These are phyloP conservation scores for Dendroctonus ponderosae DNA, from an alignment of 1,140 invertebrate genomes.

Conservation along the genomic window DNA sequence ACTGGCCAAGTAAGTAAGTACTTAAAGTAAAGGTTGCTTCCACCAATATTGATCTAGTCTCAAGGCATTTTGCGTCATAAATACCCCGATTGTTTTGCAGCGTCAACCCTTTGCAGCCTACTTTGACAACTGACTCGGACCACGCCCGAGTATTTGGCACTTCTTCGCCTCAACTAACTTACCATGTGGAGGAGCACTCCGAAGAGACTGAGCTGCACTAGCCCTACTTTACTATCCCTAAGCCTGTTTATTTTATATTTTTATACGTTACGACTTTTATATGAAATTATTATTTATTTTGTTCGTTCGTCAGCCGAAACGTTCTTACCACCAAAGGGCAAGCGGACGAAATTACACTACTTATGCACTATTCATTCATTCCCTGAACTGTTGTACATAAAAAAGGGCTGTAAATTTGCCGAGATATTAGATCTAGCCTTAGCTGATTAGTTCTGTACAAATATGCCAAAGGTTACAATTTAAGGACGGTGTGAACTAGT, in stretches of 20 bases:
- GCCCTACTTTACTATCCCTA: slow-evolving; percentile 5
- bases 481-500: too few relatives aligned
- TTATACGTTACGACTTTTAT: slow-evolving; percentile 11
- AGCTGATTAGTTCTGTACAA: too few relatives aligned
- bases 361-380: too few relatives aligned
- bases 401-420: too few relatives aligned
- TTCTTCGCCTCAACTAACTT: slow-evolving; percentile 38
- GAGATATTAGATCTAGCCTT: too few relatives aligned
- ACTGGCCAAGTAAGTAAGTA: slow-evolving; percentile 37
- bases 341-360: too few relatives aligned
- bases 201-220: slow-evolving; percentile 32
- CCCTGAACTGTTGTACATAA: too few relatives aligned
- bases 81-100: slow-evolving; percentile 22
- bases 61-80: too few relatives aligned
- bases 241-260: slow-evolving; percentile 6
- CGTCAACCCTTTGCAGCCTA: slow-evolving; percentile 38
- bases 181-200: slow-evolving; percentile 32
- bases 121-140: slow-evolving; percentile 39
- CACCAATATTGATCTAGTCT: too few relatives aligned
- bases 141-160: slow-evolving; percentile 46
- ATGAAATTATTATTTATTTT: slow-evolving; percentile 9
- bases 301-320: too few relatives aligned
- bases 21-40: background rate
- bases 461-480: too few relatives aligned
- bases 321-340: too few relatives aligned